A percentile compares a stretch with the other conserved stretches of the same genome.
Conservation (phyloP, 2,113 vertebrate species). For the Centrocercus urophasianus region DNA sequence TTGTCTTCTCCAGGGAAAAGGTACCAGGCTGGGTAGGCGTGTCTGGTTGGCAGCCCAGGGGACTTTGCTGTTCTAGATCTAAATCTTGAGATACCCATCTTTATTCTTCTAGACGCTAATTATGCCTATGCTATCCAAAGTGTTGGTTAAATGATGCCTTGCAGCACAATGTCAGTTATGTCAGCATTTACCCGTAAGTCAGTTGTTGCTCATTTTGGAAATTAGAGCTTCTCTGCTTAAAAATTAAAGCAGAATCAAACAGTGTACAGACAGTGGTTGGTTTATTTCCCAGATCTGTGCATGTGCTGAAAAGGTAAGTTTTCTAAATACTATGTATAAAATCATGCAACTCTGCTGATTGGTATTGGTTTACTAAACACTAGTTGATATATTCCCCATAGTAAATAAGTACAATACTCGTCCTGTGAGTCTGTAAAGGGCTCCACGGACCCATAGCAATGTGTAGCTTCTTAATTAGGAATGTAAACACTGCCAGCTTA, state of each 20-base stretch:
- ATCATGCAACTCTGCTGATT: background rate
- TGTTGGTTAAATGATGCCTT: background rate
- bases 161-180: background rate
- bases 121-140: background rate
- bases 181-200: background rate
- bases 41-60: background rate
- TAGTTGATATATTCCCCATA: background rate
- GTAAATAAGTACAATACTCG: background rate
- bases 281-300: background rate
- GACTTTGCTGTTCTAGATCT: background rate
- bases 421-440: background rate
- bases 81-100: background rate
- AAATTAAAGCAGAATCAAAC: background rate
- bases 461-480: background rate
- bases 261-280: background rate
- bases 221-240: background rate
- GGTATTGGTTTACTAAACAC: background rate
- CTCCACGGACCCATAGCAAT: background rate
- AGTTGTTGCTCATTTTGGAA: conserved; percentile 13
- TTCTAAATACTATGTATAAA: background rate
- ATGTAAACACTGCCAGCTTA: background rate
- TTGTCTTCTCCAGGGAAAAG: conserved; percentile 2
- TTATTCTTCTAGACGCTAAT: background rate
- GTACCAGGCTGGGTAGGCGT: background rate
- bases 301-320: background rate